Evolutionary conservation across 2,113 vertebrate genomes (phyloP).

Genomic region (Stigmatopora nigra): DNA sequence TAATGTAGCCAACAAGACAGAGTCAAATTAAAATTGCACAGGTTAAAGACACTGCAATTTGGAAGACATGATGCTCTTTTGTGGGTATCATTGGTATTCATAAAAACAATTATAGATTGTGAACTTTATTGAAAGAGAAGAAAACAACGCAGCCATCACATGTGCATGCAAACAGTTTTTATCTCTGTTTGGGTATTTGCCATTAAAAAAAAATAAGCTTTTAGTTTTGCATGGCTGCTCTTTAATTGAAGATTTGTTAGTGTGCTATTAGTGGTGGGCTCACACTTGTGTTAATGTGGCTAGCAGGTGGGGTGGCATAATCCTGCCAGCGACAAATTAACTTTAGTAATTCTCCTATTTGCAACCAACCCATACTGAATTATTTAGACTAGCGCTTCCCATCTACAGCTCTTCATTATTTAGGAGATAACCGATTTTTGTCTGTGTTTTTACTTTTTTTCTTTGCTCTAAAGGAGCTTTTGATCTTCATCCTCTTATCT

Average conservation of each 20-base stretch:
- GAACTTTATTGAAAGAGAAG: too few species aligned
- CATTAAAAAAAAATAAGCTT: neutral
- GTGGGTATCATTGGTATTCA: too few species aligned
- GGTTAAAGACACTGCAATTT: neutral
- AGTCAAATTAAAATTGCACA: neutral
- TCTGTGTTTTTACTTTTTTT: slow-evolving; percentile 5
- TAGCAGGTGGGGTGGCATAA: slow-evolving; percentile 18
- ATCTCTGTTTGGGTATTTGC: neutral
- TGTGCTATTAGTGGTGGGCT: slow-evolving; percentile 16
- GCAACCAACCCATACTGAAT: slow-evolving; percentile 21
- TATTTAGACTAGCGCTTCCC: slow-evolving; percentile 18
- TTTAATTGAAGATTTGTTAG: slow-evolving; percentile 33
- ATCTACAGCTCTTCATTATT: slow-evolving; percentile 2
- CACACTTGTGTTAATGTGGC: slow-evolving; percentile 28
- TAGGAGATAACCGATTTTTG: slow-evolving; percentile 3
- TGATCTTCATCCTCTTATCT: neutral
- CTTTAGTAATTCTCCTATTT: slow-evolving; percentile 25
- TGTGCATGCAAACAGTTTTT: slow-evolving; percentile 12
- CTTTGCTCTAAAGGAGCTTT: neutral
- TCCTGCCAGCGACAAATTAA: slow-evolving; percentile 30
- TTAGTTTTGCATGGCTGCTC: slow-evolving; percentile 26
- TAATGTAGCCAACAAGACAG: too few species aligned
- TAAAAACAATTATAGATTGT: too few species aligned
- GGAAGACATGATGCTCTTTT: neutral
- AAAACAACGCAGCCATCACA: neutral